Evolutionary conservation across 2,888 invertebrate species (phyloP).

Genomic region (Phengaris alcon): DNA sequence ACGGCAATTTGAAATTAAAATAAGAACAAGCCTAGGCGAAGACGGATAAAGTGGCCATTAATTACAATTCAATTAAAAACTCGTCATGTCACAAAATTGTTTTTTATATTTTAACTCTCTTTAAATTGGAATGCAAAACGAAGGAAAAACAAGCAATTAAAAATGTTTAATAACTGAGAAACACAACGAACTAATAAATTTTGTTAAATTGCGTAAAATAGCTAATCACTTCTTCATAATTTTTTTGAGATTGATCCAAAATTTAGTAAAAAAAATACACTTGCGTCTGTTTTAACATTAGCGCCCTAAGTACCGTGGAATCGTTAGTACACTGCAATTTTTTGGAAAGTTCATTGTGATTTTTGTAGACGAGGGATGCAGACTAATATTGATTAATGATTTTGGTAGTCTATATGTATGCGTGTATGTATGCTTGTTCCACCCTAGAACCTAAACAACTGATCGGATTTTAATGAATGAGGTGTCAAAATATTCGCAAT

Average conservation of each 20-base stretch:
- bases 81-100: slow-evolving; percentile 48
- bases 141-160: neutral
- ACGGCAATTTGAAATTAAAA: neutral
- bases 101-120: neutral
- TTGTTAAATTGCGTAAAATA: neutral
- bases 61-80: slow-evolving; percentile 60
- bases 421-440: too few relatives aligned
- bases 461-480: too few relatives aligned
- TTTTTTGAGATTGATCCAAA: neutral
- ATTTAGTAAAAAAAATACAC: neutral
- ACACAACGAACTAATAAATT: neutral
- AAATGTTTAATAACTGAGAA: neutral
- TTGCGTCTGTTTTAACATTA: neutral
- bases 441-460: too few relatives aligned
- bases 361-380: too few relatives aligned
- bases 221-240: neutral
- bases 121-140: neutral
- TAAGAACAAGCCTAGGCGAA: neutral
- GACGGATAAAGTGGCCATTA: slow-evolving; percentile 10
- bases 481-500: too few relatives aligned
- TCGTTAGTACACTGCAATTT: too few relatives aligned
- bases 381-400: too few relatives aligned
- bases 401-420: too few relatives aligned
- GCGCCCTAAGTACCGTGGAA: too few relatives aligned
- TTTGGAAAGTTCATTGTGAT: too few relatives aligned